Conservation (phyloP, 2,888 invertebrate genomes). For the Penaeus monodon region DNA sequence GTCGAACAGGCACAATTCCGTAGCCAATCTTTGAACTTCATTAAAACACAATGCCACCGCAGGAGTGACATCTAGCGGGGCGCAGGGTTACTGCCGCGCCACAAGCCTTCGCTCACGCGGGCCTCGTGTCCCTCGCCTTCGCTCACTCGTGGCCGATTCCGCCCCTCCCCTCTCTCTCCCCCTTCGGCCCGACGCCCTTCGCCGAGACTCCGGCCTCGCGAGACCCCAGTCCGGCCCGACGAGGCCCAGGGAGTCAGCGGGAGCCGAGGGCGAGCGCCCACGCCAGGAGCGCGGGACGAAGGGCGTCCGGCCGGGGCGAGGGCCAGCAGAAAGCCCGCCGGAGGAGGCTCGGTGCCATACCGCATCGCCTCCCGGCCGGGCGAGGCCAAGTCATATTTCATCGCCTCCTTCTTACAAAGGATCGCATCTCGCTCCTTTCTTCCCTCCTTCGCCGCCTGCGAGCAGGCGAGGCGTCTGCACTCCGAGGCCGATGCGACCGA, state of each 20-base stretch:
- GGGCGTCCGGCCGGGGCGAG: no score
- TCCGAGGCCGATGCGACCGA: no score
- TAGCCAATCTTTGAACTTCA: conserved; percentile 18
- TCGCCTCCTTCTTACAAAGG: no score
- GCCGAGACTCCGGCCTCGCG: not conserved
- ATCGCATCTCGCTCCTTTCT: no score
- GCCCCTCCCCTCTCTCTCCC: not conserved
- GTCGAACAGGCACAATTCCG: no score
- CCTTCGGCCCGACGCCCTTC: not conserved
- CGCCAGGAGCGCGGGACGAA: not conserved
- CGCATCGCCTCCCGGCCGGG: no score
- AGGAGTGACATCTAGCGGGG: conserved; percentile 39
- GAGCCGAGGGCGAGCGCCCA: no score
- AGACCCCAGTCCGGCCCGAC: not conserved
- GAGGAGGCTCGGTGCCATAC: conserved; percentile 20
- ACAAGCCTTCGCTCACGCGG: not conserved
- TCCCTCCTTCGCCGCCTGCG: no score
- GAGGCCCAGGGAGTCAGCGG: not conserved
- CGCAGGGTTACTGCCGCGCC: not conserved
- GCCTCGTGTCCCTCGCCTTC: not conserved
- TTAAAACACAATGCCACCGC: conserved; percentile 50
- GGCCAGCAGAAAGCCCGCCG: no score
- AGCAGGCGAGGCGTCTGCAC: no score
- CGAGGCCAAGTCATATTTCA: not conserved
- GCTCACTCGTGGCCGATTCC: not conserved